Percentiles rank a stretch among this genome's conserved stretches.
These are phyloP conservation scores for Anguilla pacifica DNA, from an alignment of 2,797 vertebrate genomes.

Conservation along the genomic window DNA sequence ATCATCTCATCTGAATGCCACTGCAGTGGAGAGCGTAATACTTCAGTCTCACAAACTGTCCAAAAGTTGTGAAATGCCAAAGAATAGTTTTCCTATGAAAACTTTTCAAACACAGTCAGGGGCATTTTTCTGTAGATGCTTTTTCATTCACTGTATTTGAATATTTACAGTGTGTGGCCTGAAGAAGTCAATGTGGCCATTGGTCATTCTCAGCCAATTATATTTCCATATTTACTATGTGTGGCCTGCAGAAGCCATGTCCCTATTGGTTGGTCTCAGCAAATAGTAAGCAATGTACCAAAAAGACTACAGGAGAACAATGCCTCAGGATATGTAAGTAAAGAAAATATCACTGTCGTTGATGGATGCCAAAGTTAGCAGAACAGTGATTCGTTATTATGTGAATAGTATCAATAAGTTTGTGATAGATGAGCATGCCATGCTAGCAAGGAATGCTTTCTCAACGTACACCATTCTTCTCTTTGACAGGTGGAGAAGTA, in stretches of 20 bases:
- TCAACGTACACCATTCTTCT: constrained; percentile 65
- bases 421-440: constrained; percentile 69
- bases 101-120: neutral
- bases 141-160: neutral
- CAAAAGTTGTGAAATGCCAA: neutral
- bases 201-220: neutral
- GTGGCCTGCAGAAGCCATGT: neutral
- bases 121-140: neutral
- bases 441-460: constrained; percentile 62
- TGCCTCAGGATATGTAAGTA: constrained; percentile 55
- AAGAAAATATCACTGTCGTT: constrained; percentile 52
- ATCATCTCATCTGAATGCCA: neutral
- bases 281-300: constrained; percentile 30
- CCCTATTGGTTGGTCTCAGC: neutral
- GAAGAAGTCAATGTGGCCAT: neutral
- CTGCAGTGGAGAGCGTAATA: neutral
- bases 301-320: constrained; percentile 52
- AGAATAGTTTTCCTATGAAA: neutral
- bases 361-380: constrained; percentile 60
- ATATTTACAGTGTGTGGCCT: neutral
- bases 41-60: neutral
- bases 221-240: neutral
- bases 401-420: constrained; percentile 61
- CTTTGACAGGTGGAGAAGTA: constrained; percentile 61
- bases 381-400: constrained; percentile 46